A percentile compares a stretch with the other conserved stretches of the same genome.
These are phyloP conservation scores for Falco biarmicus DNA, from an alignment of 2,797 vertebrate species.

Conservation along the genomic window DNA sequence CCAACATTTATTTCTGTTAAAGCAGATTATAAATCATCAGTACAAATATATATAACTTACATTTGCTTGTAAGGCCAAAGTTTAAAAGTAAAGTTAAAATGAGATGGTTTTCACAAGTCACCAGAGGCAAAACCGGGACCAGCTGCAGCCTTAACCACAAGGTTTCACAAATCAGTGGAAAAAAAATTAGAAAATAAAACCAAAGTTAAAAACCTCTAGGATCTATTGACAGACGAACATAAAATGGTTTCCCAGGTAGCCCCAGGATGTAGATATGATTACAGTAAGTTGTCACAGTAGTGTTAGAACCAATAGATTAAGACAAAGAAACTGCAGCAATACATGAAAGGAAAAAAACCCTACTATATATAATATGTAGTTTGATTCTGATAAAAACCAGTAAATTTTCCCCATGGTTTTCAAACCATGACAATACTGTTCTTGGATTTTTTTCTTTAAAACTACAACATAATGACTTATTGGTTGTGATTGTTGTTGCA, in stretches of 20 bases:
- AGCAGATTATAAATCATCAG: conserved; percentile 87
- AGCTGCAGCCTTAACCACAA: conserved; percentile 70
- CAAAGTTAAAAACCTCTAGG: conserved; percentile 48
- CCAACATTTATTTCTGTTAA: conserved; percentile 88
- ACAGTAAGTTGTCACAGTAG: conserved; percentile 75
- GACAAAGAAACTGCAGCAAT: conserved; percentile 76
- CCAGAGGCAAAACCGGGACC: conserved; percentile 69
- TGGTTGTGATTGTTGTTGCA: conserved; percentile 91
- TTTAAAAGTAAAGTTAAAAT: conserved; percentile 83
- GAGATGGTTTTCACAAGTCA: conserved; percentile 75
- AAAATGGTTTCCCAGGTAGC: conserved; percentile 59
- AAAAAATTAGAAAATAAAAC: conserved; percentile 19
- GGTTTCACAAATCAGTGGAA: conserved; percentile 62
- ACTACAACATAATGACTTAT: conserved; percentile 74
- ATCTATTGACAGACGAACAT: conserved; percentile 62
- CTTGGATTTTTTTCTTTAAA: conserved; percentile 70
- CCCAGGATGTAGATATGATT: conserved; percentile 66
- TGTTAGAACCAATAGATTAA: conserved; percentile 76
- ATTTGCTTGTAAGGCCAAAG: conserved; percentile 86
- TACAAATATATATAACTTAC: conserved; percentile 86
- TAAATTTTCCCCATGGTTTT: conserved; percentile 72
- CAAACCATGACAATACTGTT: conserved; percentile 82
- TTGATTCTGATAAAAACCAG: conserved; percentile 71
- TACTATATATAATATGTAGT: conserved; percentile 73
- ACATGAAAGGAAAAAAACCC: conserved; percentile 72